Base-by-base conservation (phyloP, 2,888 invertebrate species). In the Stenurella melanura region DNA sequence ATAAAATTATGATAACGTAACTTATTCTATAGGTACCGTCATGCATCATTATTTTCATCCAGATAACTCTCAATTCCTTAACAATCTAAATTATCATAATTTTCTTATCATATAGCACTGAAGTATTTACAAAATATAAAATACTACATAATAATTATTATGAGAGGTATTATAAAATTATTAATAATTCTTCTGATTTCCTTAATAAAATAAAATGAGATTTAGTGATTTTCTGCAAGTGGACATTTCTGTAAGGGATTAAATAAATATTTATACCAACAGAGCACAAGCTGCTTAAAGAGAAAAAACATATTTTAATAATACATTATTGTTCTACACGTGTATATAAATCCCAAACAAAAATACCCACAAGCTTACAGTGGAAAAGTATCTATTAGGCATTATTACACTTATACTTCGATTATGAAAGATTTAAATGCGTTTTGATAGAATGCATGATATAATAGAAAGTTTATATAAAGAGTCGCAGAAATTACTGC, bases 71-170 rank as follows among this genome's bases (percentile, higher is more conserved):
- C 18, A 64, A 38, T 64, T 64, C 21, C 42, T 1, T 15, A 15
- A 42, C 7, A 63, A 63, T 18, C 1, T 5, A 18, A 42, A 42
- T 61, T 42, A 42, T 50, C 42, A 64, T 64, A 42, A 19, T 64
- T 61, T 61, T 60, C 12, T 12, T 61, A 63, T 10, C n/a, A 63
- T 10, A 63, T 10, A 63, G 34, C 6, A 21, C 19, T n/a, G 38
- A 17, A 61, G 70, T 70, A 70, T 70, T 70, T 70, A 70, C 70
- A 70, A 70, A 60, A 50, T 60, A 70, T 67, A 56, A 67, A 67
- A 26, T 50, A 18, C 12, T 57, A 67, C n/a, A 64, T 18, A 61
- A 34, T 38, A n/a, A 42, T 64, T 42, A 50, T 50, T 50, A 50
- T n/a, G 15, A 50, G 50, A 15, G 15, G 50, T 50, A n/a, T n/a